Base-by-base conservation (phyloP, 1,140 invertebrate species). In the Sycobia sp. region DNA sequence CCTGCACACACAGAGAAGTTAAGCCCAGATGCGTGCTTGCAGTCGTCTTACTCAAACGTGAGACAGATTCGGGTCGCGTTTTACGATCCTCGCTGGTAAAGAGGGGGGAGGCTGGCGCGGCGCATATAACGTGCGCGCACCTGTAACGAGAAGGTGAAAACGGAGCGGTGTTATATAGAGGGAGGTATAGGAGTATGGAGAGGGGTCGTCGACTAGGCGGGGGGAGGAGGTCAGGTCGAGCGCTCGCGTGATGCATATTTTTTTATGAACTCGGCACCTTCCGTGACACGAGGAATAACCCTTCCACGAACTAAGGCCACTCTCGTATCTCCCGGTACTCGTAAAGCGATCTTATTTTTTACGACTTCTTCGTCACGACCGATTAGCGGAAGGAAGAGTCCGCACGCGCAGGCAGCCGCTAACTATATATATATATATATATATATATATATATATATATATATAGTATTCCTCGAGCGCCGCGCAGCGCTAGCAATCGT, bases 331-430 rank as follows among this genome's bases (percentile, higher is more conserved):
- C 74, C 71, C 67, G 67, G 71, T 78, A 76, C 77, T 80, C 76
- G 76, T 81, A 78, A 80, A 78, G 70, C 73, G 73, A 77, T 72
- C 72, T 75, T 68, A 74, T 73, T 77, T 74, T 79, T 78, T 79
- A 80, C 74, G 73, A 77, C 74, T 76, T 69, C 62, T 70, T 67
- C 67, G 71, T 75, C 67, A 72, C 74, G 76, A 73, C 57, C 71
- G 76, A 80, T 79, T 77, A 78, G 72, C 67, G 70, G 73, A 70
- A 70, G 68, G 67, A 73, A 75, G 70, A 58, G 14, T 5, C 20
- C 29, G 38, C 7, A 29, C 20, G 10, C 11, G 36, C 4, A 13
- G 43, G 43, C 4, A 13, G 0, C 2, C 18, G 25, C n/a, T n/a
- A n/a, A n/a, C n/a, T n/a, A n/a, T n/a, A n/a, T n/a, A n/a, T n/a